Conservation (phyloP, 2,888 invertebrate genomes). For the Plusia festucae region DNA sequence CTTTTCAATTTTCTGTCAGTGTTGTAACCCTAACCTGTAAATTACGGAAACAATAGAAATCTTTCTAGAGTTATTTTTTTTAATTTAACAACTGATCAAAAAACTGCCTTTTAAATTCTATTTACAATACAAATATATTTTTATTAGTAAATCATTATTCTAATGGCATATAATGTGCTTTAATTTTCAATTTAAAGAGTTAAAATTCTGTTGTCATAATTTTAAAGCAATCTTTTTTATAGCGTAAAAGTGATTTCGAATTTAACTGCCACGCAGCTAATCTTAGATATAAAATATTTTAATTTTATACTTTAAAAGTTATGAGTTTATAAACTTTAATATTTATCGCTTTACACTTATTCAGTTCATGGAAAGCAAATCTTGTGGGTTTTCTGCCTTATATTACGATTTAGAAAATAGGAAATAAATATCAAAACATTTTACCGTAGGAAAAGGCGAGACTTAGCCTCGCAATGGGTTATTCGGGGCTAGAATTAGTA, state of each 20-base stretch:
- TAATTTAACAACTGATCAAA: no score
- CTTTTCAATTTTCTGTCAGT: no score
- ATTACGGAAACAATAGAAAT: no score
- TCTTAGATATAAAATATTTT: slow-evolving; percentile 7
- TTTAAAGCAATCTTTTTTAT: background rate
- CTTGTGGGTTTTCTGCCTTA: background rate
- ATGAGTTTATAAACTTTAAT: slow-evolving; percentile 15
- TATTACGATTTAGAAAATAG: no score
- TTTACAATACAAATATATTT: no score
- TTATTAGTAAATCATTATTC: no score
- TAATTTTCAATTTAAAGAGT: background rate
- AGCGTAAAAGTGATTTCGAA: slow-evolving; percentile 16
- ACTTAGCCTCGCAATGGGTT: background rate
- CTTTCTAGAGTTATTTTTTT: no score
- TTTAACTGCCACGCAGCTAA: slow-evolving; percentile 14
- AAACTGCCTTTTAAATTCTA: no score
- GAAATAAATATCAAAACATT: no score
- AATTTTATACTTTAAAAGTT: slow-evolving; percentile 12
- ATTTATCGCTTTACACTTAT: slow-evolving; percentile 9
- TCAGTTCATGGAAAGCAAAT: slow-evolving; percentile 10
- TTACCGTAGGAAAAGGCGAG: no score
- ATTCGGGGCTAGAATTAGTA: background rate
- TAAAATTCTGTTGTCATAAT: background rate
- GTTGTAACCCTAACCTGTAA: no score
- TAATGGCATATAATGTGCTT: no score